Base-by-base conservation (phyloP, 2,113 vertebrate genomes). In the Regulus satrapa region DNA sequence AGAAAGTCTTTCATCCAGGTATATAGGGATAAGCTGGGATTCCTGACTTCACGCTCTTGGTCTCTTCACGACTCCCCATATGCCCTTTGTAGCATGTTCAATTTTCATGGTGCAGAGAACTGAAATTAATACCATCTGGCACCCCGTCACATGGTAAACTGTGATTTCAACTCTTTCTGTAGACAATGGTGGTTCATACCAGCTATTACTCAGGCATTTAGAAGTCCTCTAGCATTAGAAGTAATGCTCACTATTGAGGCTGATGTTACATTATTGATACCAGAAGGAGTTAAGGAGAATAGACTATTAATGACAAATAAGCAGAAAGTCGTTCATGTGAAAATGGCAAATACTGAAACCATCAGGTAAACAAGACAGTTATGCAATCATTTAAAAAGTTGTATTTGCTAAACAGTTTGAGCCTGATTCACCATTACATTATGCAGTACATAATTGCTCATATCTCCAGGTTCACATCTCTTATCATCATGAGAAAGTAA, bases 401-500 rank as follows among this genome's bases (percentile, higher is more conserved):
- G 3, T 23, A 52, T 86, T 81, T 91, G 49, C 52, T 67, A 67
- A 91, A 80, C 45, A 45, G 41, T 63, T 92, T 41, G 3, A 85
- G 18, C 25, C 59, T 52, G 51, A 84, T 86, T 86, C 79, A 56
- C 28, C 68, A 41, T 77, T 71, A 80, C 18, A 64, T 83, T 80
- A 71, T 66, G 52, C 48, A 61, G 40, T 36, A 72, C 31, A 14
- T 86, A 86, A 63, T 21, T 67, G 52, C 32, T 95, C 8, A 4
- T 76, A 52, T 84, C 63, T 84, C 75, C 68, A 45, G n/a, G 75
- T 87, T 89, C 76, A 78, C 48, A 59, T 32, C 51, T 86, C 43
- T 74, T 91, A 76, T n/a, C 54, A 49, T 31, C 24, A 89, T n/a
- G 31, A 94, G 61, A 95, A 94, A 87, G 56, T 63, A 91, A 94